Evolutionary conservation across 2,888 invertebrate species (phyloP), one percentile per base, ranked within the genome.

Genomic region (Octonoba sinensis): DNA sequence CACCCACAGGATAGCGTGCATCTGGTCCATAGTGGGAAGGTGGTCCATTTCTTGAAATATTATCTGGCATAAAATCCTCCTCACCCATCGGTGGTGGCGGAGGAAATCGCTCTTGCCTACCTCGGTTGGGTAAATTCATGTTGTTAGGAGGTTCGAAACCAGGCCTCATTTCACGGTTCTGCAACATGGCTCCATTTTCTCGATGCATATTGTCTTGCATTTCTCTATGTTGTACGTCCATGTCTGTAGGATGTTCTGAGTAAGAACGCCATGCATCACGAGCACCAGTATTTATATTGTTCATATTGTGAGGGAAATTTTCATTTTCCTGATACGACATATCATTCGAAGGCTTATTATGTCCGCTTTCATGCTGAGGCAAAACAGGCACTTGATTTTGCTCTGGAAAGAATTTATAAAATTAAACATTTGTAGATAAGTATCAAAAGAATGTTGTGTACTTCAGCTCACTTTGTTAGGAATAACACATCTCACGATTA

Each of bases 221-320:
- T 36, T 36, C 36, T 36, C 36, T 36, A 0, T 18, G 12, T 20
- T 49, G 36, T 3, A 20, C 56, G n/a, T 57, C 72, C 6, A 51
- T 59, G 15, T 60, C 66, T 12, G 47, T 13, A 3, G 20, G 22
- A 0, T 74, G 54, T 13, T 81, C 69, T 12, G 13, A 3, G 24
- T 69, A 81, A 27, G 69, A 56, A 57, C 81, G 24, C 82, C 82
- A 82, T 3, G 62, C 27, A 4, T 81, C 73, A 47, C 69, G 79
- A 2, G 51, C 13, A 11, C 12, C 44, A 16, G 54, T 54, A 3
- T 74, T 69, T 22, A 62, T 64, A 15, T 59, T 64, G 16, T 46
- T 57, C 15, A 24, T 74, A 13, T 69, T 64, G 1, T 16, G 62
- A 12, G 70, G 46, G 18, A 65, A 75, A 16, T 82, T 75, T n/a